Base-by-base conservation (phyloP, 2,113 vertebrate species). In the Tragelaphus buxtoni region DNA sequence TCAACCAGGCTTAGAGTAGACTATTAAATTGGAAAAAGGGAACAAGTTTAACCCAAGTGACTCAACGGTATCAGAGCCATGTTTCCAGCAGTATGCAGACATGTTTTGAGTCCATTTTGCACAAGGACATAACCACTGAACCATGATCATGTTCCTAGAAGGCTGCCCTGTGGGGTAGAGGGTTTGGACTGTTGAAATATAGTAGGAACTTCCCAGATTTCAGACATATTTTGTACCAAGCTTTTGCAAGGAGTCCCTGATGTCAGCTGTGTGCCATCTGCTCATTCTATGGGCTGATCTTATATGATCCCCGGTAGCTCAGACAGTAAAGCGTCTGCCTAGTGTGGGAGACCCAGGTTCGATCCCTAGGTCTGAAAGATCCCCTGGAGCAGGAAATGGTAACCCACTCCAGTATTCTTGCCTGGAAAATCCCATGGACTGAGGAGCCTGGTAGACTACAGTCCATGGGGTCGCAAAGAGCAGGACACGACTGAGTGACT, bases 91-190 rank as follows among this genome's bases (percentile, higher is more conserved):
- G 17, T 32, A 4, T 5, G 13, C 16, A 65, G 24, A 55, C 81
- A 3, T 5, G 39, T 18, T 55, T 9, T 53, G 55, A 14, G 45
- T 28, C 51, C 22, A 20, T 84, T 30, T 35, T 45, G 49, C 10
- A 8, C 5, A 30, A 0, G 30, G 49, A n/a, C 22, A 0, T 24
- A 4, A 4, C 14, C 3, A 3, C 10, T 1, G 2, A 63, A 45
- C 72, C 26, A 0, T 18, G 39, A 11, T 10, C 24, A 5, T 86
- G 9, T 45, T 47, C 51, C 35, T 20, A 3, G 74, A 16, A 26
- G 56, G 42, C 87, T 69, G 10, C 79, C 83, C 42, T 61, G 35
- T 69, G 30, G 49, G 30, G 20, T 28, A 4, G 55, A 76, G 24
- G 18, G 9, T 35, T 63, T 49, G 49, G 81, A 81, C 61, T 65